phyloP scores from a whole-genome alignment of 30 jellyfish, hydroid and myxozoan genomes.

The Pelagia noctiluca region DNA sequence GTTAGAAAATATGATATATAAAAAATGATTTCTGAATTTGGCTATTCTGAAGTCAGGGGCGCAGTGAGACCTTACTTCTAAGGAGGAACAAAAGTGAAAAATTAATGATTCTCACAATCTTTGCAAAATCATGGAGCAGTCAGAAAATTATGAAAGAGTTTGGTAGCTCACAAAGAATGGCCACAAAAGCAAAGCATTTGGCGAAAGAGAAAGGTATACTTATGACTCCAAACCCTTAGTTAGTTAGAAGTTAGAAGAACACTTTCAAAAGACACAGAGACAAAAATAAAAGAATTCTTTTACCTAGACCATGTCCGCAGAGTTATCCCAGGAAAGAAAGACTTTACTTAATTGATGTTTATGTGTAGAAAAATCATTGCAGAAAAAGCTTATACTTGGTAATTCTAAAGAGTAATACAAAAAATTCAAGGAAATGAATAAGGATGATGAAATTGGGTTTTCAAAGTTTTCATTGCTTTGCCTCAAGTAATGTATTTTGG shows the following conservation, averaged over 20 bases:
- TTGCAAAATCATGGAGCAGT: constrained; percentile 27
- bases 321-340: constrained; percentile 68
- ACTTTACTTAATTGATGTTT: constrained; percentile 3
- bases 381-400: constrained; percentile 39
- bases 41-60: too few species aligned
- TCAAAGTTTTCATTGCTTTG: constrained; percentile 47
- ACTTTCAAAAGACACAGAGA: constrained; percentile 29
- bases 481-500: constrained; percentile 64
- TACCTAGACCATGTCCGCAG: constrained; percentile 41
- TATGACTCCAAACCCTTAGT: constrained; percentile 62
- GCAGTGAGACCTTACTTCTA: too few species aligned
- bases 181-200: constrained; percentile 49
- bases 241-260: constrained; percentile 52
- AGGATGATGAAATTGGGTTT: too few species aligned
- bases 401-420: constrained; percentile 36
- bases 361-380: background rate
- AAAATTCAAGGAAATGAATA: too few species aligned
- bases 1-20: too few species aligned
- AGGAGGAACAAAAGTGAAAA: too few species aligned
- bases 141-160: constrained; percentile 1
- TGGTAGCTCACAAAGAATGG: constrained; percentile 26
- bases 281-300: constrained; percentile 5
- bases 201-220: constrained; percentile 46
- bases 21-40: too few species aligned
- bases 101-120: too few species aligned